phyloP scores from a whole-genome alignment of 2,888 invertebrate species.

The Agonopterix alstromeriana region DNA sequence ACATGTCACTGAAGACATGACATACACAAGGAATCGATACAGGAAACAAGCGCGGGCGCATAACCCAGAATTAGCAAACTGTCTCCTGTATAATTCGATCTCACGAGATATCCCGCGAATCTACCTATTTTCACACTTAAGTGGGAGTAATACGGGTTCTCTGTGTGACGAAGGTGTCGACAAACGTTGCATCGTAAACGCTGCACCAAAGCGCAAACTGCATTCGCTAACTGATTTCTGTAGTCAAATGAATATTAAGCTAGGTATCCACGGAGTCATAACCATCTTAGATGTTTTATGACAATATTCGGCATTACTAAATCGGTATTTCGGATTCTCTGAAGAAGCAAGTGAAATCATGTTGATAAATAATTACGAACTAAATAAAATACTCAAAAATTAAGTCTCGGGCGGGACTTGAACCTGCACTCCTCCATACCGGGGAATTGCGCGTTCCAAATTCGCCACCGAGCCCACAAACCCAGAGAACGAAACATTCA shows the following conservation, averaged over 20 bases:
- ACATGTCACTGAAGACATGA: not conserved
- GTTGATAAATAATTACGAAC: no score
- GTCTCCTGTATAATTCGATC: slow-evolving; percentile 28
- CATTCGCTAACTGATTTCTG: slow-evolving; percentile 10
- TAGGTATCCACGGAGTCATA: not conserved
- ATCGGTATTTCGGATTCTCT: no score
- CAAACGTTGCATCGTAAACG: slow-evolving; percentile 20
- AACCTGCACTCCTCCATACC: no score
- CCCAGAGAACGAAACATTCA: no score
- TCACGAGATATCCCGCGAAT: slow-evolving; percentile 4
- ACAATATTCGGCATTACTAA: no score
- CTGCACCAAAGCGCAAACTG: slow-evolving; percentile 20
- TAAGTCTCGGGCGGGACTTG: no score
- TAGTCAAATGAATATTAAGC: not conserved
- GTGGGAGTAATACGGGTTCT: no score
- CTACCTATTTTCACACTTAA: no score
- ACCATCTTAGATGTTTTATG: not conserved
- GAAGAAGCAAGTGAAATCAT: no score
- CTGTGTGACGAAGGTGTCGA: not conserved
- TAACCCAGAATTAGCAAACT: slow-evolving; percentile 53
- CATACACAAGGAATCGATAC: slow-evolving; percentile 47
- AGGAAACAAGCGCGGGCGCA: slow-evolving; percentile 44
- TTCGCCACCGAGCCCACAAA: no score
- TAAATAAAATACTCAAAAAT: no score
- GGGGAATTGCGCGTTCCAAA: no score